Conservation (phyloP, 1,140 invertebrate genomes). For the Telenomus remus region DNA sequence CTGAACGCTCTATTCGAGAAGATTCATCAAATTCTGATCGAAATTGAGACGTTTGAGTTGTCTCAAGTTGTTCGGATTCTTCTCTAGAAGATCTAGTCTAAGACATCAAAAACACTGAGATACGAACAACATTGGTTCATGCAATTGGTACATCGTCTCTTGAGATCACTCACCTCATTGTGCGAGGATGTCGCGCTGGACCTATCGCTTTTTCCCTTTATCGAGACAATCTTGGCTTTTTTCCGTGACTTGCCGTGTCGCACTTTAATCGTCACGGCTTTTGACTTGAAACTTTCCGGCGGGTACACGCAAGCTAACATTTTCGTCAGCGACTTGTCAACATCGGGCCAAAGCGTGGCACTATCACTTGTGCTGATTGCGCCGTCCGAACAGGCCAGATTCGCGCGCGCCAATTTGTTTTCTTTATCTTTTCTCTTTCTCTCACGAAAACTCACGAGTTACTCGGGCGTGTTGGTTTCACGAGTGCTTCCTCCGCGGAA, state of each 20-base stretch:
- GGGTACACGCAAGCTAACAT: slow-evolving; percentile 74
- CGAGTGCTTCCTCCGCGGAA: slow-evolving; percentile 43
- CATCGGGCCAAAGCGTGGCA: slow-evolving; percentile 27
- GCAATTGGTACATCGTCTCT: slow-evolving; percentile 33
- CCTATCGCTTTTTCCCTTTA: slow-evolving; percentile 65
- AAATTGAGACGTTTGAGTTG: background rate
- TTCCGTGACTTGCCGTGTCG: slow-evolving; percentile 66
- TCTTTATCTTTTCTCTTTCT: slow-evolving; percentile 17
- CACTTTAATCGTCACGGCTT: slow-evolving; percentile 68
- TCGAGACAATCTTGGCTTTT: slow-evolving; percentile 65
- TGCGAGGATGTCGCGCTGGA: slow-evolving; percentile 46
- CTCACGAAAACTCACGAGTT: slow-evolving; percentile 10
- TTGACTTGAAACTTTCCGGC: slow-evolving; percentile 71
- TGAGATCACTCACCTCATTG: slow-evolving; percentile 55
- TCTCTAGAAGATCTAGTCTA: slow-evolving; percentile 14
- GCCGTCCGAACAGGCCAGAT: slow-evolving; percentile 8
- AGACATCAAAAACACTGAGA: slow-evolving; percentile 29
- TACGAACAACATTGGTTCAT: slow-evolving; percentile 27
- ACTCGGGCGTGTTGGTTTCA: slow-evolving; percentile 34
- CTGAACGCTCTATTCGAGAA: too few species aligned
- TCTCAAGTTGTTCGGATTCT: slow-evolving; percentile 24
- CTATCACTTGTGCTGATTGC: slow-evolving; percentile 23
- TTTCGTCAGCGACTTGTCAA: slow-evolving; percentile 39
- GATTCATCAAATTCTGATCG: background rate
- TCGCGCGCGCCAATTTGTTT: slow-evolving; percentile 15